A percentile compares a stretch with the other conserved stretches of the same genome.
These are phyloP conservation scores for Stichopus chloronotus DNA, from an alignment of 35 echinoderm and acorn worm genomes.

Conservation along the genomic window DNA sequence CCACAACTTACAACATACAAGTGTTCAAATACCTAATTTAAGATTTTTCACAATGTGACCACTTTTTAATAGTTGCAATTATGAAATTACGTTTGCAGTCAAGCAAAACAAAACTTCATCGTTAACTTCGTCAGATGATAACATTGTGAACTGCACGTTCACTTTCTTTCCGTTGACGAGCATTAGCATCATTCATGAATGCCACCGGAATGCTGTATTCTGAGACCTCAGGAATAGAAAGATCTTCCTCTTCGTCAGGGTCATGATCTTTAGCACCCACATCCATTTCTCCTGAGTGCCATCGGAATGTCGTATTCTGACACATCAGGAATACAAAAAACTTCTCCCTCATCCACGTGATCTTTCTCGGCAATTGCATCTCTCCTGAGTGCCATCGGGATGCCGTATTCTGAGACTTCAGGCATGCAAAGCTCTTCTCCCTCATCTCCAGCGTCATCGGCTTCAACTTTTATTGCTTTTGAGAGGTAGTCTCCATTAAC, in stretches of 20 bases:
- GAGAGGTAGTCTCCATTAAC: background rate
- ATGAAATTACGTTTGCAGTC: too few relatives aligned
- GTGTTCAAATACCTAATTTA: too few relatives aligned
- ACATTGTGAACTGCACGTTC: too few relatives aligned
- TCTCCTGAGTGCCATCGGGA: background rate
- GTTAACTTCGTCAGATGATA: too few relatives aligned
- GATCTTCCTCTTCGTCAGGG: background rate
- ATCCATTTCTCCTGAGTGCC: background rate
- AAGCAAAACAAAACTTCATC: too few relatives aligned
- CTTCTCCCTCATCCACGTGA: background rate
- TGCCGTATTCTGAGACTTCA: conserved; percentile 1
- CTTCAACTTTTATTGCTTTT: background rate
- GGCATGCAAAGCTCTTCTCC: background rate
- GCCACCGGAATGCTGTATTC: conserved; percentile 7
- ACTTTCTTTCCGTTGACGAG: too few relatives aligned
- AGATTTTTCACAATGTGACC: too few relatives aligned
- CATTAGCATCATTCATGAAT: background rate
- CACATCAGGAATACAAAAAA: background rate
- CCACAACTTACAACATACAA: too few relatives aligned
- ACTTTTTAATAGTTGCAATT: too few relatives aligned
- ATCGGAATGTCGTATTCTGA: background rate
- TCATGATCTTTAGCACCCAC: background rate
- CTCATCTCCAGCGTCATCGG: background rate
- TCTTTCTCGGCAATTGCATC: background rate
- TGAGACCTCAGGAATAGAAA: background rate